phyloP scores from a whole-genome alignment of 1,140 invertebrate species.

The Pissodes strobi region DNA sequence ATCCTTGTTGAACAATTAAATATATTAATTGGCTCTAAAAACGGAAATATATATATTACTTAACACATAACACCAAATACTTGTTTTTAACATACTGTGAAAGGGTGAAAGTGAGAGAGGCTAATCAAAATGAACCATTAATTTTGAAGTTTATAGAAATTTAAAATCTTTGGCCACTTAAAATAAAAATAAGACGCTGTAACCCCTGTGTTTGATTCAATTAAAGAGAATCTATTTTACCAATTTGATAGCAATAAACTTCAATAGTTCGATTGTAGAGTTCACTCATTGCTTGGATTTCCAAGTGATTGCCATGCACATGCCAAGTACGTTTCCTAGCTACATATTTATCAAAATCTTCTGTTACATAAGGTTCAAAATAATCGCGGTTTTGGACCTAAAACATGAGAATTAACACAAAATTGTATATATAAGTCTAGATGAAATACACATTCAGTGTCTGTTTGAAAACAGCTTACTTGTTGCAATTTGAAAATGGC shows the following conservation, averaged over 20 bases:
- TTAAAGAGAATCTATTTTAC: too few species aligned
- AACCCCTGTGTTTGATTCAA: too few species aligned
- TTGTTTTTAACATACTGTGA: too few species aligned
- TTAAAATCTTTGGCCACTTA: too few species aligned
- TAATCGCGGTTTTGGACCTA: constrained; percentile 85
- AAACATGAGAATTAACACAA: constrained; percentile 37
- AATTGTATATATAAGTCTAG: constrained; percentile 4
- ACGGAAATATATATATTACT: constrained; percentile 11
- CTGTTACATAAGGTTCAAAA: constrained; percentile 92
- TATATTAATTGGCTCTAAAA: constrained; percentile 86
- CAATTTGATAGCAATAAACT: constrained; percentile 86
- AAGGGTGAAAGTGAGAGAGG: too few species aligned
- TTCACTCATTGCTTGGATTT: constrained; percentile 93
- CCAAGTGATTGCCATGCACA: constrained; percentile 92
- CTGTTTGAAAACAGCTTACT: too few species aligned
- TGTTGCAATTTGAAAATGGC: too few species aligned
- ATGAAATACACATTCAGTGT: too few species aligned
- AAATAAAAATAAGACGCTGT: too few species aligned
- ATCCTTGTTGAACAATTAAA: constrained; percentile 71
- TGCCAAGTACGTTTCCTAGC: constrained; percentile 76
- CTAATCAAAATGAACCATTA: too few species aligned
- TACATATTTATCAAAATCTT: constrained; percentile 88
- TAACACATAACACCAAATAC: neutral
- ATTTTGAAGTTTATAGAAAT: too few species aligned
- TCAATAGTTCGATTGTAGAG: constrained; percentile 92